Base-by-base conservation (phyloP, 2,797 vertebrate species). In the Remorina albescens region DNA sequence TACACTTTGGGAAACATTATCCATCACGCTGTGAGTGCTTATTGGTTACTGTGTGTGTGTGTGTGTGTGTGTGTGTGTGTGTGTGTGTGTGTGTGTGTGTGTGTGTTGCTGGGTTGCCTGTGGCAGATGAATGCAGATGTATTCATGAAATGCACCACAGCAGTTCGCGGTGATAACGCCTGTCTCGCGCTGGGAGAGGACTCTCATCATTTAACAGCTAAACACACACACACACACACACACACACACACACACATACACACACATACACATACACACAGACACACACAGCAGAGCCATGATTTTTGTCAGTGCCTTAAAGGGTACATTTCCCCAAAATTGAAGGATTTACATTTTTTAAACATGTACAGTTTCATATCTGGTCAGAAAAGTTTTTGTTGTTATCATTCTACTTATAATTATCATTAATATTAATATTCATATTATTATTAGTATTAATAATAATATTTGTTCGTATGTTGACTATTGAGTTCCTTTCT, bases 101-200 rank as follows among this genome's bases (percentile, higher is more conserved):
- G 64, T 55, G 37, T 56, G 41, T 60, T 50, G 41, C 11, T 12
- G 26, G 10, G 61, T 36, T 30, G 28, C 71, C 26, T 71, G 7
- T 12, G 7, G 53, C 1, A 65, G 63, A 86, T 89, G 61, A 80
- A 86, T 78, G 79, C 81, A 87, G 86, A 88, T 66, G 62, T 84
- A 86, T 83, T 86, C 86, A 87, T 82, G 74, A 83, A 82, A 81
- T 47, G 72, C 73, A 70, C 56, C 1, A 4, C 3, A 0, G 10
- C 56, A 49, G 64, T 85, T 82, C 81, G 61, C 8, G 9, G 47
- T 41, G 78, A 84, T 82, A 73, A 82, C 23, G 10, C 47, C 36
- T 0, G 18, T 16, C 47, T 73, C 5, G 21, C 10, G 1, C 25
- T 32, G 58, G 21, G 49, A 71, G 68, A 76, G 51, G 47, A 6